Percentiles rank a stretch among this genome's conserved stretches.
Conservation (phyloP, 1,140 invertebrate genomes). For the Teleopsis dalmanni region DNA sequence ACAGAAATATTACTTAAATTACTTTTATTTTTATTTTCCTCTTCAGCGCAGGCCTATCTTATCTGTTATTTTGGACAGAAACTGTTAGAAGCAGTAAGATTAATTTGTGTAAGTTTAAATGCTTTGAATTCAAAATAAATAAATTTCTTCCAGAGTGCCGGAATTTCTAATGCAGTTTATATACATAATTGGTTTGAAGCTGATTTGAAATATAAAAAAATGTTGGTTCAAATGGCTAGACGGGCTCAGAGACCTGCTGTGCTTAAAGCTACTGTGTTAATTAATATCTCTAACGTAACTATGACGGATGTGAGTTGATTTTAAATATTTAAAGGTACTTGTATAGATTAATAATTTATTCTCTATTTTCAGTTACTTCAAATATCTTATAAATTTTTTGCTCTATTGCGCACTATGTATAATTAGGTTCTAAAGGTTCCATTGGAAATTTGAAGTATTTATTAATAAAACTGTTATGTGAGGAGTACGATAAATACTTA, state of each 20-base stretch:
- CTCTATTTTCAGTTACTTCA: slow-evolving; percentile 1
- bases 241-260: slow-evolving; percentile 24
- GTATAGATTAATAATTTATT: background rate
- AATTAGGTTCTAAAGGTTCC: too few species aligned
- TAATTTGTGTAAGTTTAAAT: too few species aligned
- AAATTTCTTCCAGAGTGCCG: too few species aligned
- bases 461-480: too few species aligned
- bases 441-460: too few species aligned
- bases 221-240: slow-evolving; percentile 21
- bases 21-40: too few species aligned
- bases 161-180: slow-evolving; percentile 25
- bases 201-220: slow-evolving; percentile 23
- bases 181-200: slow-evolving; percentile 28
- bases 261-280: slow-evolving; percentile 26
- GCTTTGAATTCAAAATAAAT: too few species aligned
- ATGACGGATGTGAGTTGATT: slow-evolving; percentile 24
- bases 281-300: slow-evolving; percentile 22
- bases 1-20: too few species aligned
- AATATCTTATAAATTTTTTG: slow-evolving; percentile 5
- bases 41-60: too few species aligned
- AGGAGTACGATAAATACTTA: too few species aligned
- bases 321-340: background rate
- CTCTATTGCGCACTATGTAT: slow-evolving; percentile 2
- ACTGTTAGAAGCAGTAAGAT: too few species aligned
- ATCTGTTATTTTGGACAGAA: too few species aligned